Evolutionary conservation across 2,888 invertebrate species (phyloP).

Genomic region (Coelogynopora nodosa): DNA sequence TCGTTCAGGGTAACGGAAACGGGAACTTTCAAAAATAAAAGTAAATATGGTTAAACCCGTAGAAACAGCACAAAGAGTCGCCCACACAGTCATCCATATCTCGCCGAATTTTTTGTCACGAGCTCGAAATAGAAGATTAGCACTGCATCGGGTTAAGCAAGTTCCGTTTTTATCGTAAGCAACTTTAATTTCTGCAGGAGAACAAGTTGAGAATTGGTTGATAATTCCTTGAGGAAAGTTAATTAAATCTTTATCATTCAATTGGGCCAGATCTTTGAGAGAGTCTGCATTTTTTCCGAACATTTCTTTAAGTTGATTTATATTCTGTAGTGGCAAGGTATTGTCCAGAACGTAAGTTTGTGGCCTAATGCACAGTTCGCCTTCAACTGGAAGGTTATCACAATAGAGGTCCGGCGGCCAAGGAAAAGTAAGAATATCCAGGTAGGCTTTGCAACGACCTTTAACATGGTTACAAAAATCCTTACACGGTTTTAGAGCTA

Average conservation of each 20-base stretch:
- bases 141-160: slow-evolving; percentile 66
- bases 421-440: slow-evolving; percentile 67
- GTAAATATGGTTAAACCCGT: slow-evolving; percentile 61
- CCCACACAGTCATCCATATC: slow-evolving; percentile 74
- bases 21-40: slow-evolving; percentile 60
- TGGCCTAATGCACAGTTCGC: slow-evolving; percentile 73
- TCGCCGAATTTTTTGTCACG: slow-evolving; percentile 71
- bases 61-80: slow-evolving; percentile 70
- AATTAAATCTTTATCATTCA: slow-evolving; percentile 49
- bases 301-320: background rate
- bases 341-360: slow-evolving; percentile 54
- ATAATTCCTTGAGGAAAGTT: slow-evolving; percentile 49
- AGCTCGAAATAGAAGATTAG: slow-evolving; percentile 69
- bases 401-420: slow-evolving; percentile 77
- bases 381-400: slow-evolving; percentile 71
- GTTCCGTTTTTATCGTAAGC: slow-evolving; percentile 51
- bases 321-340: background rate
- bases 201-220: slow-evolving; percentile 21
- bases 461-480: slow-evolving; percentile 48
- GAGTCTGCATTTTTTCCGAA: background rate
- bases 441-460: slow-evolving; percentile 65
- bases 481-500: slow-evolving; percentile 38
- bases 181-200: slow-evolving; percentile 5
- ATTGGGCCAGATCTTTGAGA: background rate
- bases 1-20: slow-evolving; percentile 63